Conservation (phyloP, 2,888 invertebrate species). For the Pseudococcus viburni region DNA sequence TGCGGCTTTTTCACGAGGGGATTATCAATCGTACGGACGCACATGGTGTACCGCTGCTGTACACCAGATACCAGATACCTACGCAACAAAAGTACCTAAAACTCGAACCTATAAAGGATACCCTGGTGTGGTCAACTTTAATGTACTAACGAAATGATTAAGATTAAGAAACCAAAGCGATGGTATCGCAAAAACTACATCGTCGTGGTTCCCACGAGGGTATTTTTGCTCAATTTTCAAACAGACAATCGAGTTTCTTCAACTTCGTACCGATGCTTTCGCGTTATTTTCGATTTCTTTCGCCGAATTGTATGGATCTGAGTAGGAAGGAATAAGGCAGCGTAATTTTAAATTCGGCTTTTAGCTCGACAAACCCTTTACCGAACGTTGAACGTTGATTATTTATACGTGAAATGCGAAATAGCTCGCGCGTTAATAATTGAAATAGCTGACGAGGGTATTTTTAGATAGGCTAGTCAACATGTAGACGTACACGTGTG, state of each 20-base stretch:
- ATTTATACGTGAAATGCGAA: conserved; percentile 17
- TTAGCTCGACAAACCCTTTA: not conserved
- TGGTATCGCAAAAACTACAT: not conserved
- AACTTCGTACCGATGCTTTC: not conserved
- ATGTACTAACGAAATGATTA: conserved; percentile 37
- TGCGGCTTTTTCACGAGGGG: conserved; percentile 21
- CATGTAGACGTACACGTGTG: conserved; percentile 24
- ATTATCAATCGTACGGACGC: conserved; percentile 23
- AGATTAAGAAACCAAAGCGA: conserved; percentile 22
- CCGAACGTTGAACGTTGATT: not conserved
- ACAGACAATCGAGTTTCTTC: conserved; percentile 10
- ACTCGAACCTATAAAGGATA: not conserved
- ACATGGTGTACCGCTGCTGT: not conserved
- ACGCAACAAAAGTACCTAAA: not conserved
- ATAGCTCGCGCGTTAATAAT: conserved; percentile 26
- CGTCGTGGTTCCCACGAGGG: not conserved
- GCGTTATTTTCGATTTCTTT: not conserved
- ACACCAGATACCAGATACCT: not conserved
- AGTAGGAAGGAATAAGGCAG: not conserved
- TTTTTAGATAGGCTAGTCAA: not conserved
- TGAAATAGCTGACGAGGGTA: not conserved
- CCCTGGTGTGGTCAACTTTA: conserved; percentile 20
- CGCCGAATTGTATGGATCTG: not conserved
- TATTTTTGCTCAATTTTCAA: not conserved
- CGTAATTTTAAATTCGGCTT: not conserved